These are phyloP conservation scores for Threskiornis aethiopicus DNA, from an alignment of 2,797 vertebrate species.

Conservation along the genomic window DNA sequence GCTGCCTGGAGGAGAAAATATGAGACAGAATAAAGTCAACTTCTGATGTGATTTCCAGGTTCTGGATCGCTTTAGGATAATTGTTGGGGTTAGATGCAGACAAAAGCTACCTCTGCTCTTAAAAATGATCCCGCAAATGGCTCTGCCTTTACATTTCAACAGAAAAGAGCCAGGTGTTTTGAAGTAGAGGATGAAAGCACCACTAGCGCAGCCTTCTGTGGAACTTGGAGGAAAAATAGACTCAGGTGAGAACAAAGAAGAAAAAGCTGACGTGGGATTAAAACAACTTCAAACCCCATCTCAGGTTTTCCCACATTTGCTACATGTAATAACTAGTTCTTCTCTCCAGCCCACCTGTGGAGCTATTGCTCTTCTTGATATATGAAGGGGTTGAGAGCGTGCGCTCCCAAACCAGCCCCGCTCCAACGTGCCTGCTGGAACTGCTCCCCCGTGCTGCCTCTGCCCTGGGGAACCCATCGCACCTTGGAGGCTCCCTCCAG, in stretches of 20 bases:
- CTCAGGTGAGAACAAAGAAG: not conserved
- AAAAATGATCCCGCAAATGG: not conserved
- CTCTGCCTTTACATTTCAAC: not conserved
- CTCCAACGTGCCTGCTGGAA: not conserved
- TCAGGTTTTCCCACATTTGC: not conserved
- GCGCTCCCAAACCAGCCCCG: not conserved
- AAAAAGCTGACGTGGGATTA: not conserved
- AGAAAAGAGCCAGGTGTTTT: not conserved
- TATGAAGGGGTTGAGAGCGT: not conserved
- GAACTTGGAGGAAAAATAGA: not conserved
- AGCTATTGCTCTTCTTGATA: not conserved
- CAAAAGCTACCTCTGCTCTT: not conserved
- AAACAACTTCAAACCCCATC: not conserved
- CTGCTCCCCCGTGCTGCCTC: not conserved
- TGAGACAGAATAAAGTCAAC: not conserved
- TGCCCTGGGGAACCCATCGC: not conserved
- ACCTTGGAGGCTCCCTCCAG: not conserved
- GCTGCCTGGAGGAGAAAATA: not conserved
- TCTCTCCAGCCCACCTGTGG: not conserved
- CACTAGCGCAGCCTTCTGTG: not conserved
- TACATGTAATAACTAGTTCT: not conserved
- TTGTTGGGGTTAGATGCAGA: not conserved
- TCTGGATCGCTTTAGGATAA: not conserved
- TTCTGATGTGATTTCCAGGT: not conserved
- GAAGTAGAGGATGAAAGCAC: not conserved